Evolutionary conservation across 2,797 vertebrate species (phyloP).

Genomic region (Champsocephalus gunnari): DNA sequence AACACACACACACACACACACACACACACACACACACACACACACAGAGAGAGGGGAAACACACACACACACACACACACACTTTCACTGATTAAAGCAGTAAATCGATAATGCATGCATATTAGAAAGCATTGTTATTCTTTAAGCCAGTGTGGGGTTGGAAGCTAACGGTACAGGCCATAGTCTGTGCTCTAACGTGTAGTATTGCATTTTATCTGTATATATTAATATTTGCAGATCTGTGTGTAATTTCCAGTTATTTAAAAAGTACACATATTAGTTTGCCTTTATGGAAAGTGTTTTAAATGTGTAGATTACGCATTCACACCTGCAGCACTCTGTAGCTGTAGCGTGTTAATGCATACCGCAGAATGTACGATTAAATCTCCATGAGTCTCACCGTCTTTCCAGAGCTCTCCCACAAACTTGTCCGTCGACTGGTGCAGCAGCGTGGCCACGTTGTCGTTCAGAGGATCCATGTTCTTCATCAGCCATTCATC

Average conservation of each 20-base stretch:
- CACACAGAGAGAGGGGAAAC: background rate
- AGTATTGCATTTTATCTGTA: no score
- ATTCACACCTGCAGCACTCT: no score
- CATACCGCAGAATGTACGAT: background rate
- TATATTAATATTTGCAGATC: no score
- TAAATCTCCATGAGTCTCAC: slow-evolving; percentile 77
- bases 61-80: background rate
- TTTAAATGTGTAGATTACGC: no score
- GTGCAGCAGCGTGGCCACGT: slow-evolving; percentile 94
- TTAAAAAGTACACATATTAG: no score
- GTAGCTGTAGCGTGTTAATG: background rate
- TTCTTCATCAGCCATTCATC: slow-evolving; percentile 99
- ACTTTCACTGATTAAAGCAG: slow-evolving; percentile 15
- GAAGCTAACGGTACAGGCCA: background rate
- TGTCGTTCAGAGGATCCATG: slow-evolving; percentile 98
- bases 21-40: slow-evolving; percentile 7
- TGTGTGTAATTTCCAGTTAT: no score
- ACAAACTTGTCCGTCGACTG: slow-evolving; percentile 97
- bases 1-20: no score
- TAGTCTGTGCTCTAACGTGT: no score
- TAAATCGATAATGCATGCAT: slow-evolving; percentile 9
- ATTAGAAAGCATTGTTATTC: slow-evolving; percentile 28
- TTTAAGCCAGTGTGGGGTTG: slow-evolving; percentile 14
- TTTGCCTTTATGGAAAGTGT: no score
- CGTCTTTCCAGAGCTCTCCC: slow-evolving; percentile 97